Conservation (phyloP, 1,140 invertebrate species). For the Euura saliciscinereae region DNA sequence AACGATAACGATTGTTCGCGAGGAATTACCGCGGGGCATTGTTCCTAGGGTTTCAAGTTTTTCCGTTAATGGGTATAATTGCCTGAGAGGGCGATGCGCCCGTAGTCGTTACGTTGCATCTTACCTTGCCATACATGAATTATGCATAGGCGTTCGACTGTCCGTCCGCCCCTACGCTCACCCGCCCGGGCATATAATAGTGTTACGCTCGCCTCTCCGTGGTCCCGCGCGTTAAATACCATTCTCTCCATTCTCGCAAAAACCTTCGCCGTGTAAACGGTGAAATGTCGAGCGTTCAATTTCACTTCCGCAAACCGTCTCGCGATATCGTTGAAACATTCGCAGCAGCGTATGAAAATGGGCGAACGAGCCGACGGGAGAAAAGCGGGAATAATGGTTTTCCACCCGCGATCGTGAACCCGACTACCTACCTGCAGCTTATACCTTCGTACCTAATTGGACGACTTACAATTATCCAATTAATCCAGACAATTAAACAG, state of each 20-base stretch:
- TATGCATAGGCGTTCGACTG: slow-evolving; percentile 4
- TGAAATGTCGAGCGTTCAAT: background rate
- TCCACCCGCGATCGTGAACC: slow-evolving; percentile 17
- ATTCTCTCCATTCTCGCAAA: background rate
- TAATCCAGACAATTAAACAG: slow-evolving; percentile 36
- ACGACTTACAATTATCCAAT: slow-evolving; percentile 38
- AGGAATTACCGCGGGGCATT: background rate
- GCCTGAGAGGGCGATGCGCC: slow-evolving; percentile 12
- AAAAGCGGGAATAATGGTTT: slow-evolving; percentile 1
- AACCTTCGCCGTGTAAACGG: background rate
- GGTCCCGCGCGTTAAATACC: background rate
- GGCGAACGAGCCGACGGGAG: background rate
- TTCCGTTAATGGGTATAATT: slow-evolving; percentile 44
- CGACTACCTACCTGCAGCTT: background rate
- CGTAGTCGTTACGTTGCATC: background rate
- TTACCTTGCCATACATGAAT: slow-evolving; percentile 2
- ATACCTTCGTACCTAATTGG: background rate
- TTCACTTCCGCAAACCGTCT: background rate
- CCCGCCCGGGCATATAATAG: background rate
- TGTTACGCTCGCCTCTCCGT: background rate
- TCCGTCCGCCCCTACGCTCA: background rate
- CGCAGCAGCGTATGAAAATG: background rate
- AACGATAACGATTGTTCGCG: background rate
- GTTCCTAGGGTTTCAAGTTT: slow-evolving; percentile 28
- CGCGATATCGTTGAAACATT: background rate